phyloP scores from a whole-genome alignment of 2,797 vertebrate species.

The Cossypha heuglini region DNA sequence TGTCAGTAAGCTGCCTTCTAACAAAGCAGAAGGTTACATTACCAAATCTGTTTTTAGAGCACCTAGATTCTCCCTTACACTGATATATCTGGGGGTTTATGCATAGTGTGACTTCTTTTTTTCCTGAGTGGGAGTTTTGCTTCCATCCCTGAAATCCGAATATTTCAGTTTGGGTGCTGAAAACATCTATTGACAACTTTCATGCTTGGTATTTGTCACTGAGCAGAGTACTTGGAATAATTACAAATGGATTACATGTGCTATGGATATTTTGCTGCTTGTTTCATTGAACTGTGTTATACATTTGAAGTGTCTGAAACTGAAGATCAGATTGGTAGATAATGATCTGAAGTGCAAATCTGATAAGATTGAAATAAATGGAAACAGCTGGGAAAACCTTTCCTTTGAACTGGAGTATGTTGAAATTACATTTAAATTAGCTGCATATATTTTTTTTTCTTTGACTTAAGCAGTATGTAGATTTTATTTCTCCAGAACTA shows the following conservation, averaged over 20 bases:
- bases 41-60: not conserved
- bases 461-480: not conserved
- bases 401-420: not conserved
- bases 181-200: not conserved
- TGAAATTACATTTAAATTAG: not conserved
- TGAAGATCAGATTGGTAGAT: not conserved
- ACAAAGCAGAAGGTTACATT: not conserved
- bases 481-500: not conserved
- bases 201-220: not conserved
- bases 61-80: not conserved
- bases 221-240: not conserved
- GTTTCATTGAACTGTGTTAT: not conserved
- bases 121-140: not conserved
- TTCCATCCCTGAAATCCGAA: not conserved
- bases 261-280: not conserved
- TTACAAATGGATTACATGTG: not conserved
- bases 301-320: not conserved
- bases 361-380: slow-evolving; percentile 10
- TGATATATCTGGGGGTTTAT: fast-evolving
- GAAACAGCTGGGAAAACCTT: slow-evolving; percentile 13
- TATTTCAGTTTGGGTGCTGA: not conserved
- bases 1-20: not conserved
- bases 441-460: not conserved
- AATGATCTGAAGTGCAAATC: not conserved
- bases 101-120: not conserved